phyloP scores from a whole-genome alignment of 1,140 invertebrate species.

The Pseudoatta argentina region DNA sequence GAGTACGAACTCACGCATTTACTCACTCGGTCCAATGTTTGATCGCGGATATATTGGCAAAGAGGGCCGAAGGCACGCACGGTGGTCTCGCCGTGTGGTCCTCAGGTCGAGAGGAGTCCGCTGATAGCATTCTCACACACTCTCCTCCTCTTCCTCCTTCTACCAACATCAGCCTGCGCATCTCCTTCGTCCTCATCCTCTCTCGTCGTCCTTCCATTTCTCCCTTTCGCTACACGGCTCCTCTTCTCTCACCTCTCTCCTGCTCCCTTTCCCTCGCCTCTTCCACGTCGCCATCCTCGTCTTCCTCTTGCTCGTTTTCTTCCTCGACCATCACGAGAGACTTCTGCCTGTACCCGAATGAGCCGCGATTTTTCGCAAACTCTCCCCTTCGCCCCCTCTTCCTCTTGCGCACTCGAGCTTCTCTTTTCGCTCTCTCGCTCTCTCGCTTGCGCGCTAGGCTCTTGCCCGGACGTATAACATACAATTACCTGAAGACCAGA shows the following conservation, averaged over 20 bases:
- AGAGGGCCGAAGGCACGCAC: slow-evolving; percentile 78
- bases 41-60: slow-evolving; percentile 80
- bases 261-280: slow-evolving; percentile 34
- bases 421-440: background rate
- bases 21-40: slow-evolving; percentile 77
- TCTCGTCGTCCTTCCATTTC: slow-evolving; percentile 21
- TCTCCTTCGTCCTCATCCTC: slow-evolving; percentile 36
- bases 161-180: slow-evolving; percentile 26
- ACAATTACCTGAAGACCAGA: slow-evolving; percentile 85
- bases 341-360: slow-evolving; percentile 73
- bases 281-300: slow-evolving; percentile 13
- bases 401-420: slow-evolving; percentile 45
- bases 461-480: slow-evolving; percentile 81
- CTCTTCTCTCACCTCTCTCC: slow-evolving; percentile 30
- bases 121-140: slow-evolving; percentile 81
- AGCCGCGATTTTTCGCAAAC: slow-evolving; percentile 84
- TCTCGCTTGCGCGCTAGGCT: slow-evolving; percentile 56
- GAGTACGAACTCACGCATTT: slow-evolving; percentile 75
- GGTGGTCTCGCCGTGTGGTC: slow-evolving; percentile 82
- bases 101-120: slow-evolving; percentile 76
- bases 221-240: background rate
- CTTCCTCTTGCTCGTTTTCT: slow-evolving; percentile 51
- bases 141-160: slow-evolving; percentile 58
- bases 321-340: slow-evolving; percentile 55
- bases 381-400: slow-evolving; percentile 54